Evolutionary conservation across 1,140 invertebrate genomes (phyloP).

Genomic region (Caenorhabditis inopinata): DNA sequence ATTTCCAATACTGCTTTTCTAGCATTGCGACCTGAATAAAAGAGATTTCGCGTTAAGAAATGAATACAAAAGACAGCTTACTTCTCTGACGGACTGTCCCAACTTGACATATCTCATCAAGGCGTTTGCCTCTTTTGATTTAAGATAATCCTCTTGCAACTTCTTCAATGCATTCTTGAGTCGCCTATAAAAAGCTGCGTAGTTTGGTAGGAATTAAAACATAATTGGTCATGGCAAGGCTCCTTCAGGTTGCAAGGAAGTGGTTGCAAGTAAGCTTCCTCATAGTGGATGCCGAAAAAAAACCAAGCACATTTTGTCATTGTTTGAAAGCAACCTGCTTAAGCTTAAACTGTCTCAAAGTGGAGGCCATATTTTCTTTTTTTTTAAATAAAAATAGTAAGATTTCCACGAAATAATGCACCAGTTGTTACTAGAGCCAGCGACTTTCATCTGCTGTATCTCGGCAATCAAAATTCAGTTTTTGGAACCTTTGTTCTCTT

Average conservation of each 20-base stretch:
- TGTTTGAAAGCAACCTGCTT: too few species aligned
- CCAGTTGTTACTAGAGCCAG: too few species aligned
- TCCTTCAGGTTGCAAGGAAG: not conserved
- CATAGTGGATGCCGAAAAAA: not conserved
- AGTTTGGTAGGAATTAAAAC: too few species aligned
- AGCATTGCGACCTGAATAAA: conserved; percentile 77
- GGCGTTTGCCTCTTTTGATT: conserved; percentile 58
- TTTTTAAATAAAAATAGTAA: too few species aligned
- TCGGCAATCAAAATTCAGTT: too few species aligned
- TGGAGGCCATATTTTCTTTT: too few species aligned
- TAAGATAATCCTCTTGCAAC: conserved; percentile 58
- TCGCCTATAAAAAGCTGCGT: conserved; percentile 31
- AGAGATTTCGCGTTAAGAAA: not conserved
- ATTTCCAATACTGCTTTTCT: conserved; percentile 85
- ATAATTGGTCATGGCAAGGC: too few species aligned
- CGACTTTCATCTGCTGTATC: too few species aligned
- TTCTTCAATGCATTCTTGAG: conserved; percentile 58
- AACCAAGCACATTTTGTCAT: too few species aligned
- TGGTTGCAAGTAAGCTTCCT: not conserved
- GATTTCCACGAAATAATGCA: too few species aligned
- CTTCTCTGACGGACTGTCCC: conserved; percentile 58
- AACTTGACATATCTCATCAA: conserved; percentile 57
- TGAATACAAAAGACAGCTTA: not conserved
- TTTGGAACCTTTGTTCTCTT: too few species aligned
- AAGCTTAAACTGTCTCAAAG: too few species aligned